A percentile compares a stretch with the other conserved stretches of the same genome.
phyloP scores from a whole-genome alignment of 2,113 vertebrate species.

The Dipodomys spectabilis region DNA sequence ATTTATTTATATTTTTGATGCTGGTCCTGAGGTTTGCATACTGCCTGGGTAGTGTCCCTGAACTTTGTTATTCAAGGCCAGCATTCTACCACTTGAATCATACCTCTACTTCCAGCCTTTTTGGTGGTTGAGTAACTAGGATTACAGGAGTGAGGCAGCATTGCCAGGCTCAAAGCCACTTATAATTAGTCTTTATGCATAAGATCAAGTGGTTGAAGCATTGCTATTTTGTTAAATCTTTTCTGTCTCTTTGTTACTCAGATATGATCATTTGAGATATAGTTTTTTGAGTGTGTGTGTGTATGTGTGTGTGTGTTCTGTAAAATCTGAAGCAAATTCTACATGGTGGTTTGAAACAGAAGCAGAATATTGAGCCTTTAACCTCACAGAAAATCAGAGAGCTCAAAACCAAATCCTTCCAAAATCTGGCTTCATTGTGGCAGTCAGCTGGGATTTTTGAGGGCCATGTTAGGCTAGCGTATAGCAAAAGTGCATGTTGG shows the following conservation, averaged over 20 bases:
- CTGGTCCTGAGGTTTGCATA: too few species aligned
- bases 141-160: too few species aligned
- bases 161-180: too few species aligned
- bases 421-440: background rate
- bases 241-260: background rate
- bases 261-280: background rate
- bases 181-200: background rate
- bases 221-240: background rate
- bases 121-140: too few species aligned
- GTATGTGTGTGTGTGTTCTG: background rate
- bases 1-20: too few species aligned
- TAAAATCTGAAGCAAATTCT: constrained; percentile 27
- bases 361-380: constrained; percentile 29
- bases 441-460: constrained; percentile 18
- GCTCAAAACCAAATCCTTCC: constrained; percentile 44
- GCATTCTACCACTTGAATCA: too few species aligned
- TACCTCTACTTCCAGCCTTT: too few species aligned
- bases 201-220: background rate
- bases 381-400: constrained; percentile 44
- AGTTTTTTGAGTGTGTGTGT: background rate
- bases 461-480: background rate
- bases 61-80: too few species aligned
- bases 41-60: too few species aligned
- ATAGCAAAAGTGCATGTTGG: background rate
- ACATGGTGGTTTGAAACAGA: constrained; percentile 22